A percentile compares a stretch with the other conserved stretches of the same genome.
These are phyloP conservation scores for Periparus ater DNA, from an alignment of 2,797 vertebrate species.

Conservation along the genomic window DNA sequence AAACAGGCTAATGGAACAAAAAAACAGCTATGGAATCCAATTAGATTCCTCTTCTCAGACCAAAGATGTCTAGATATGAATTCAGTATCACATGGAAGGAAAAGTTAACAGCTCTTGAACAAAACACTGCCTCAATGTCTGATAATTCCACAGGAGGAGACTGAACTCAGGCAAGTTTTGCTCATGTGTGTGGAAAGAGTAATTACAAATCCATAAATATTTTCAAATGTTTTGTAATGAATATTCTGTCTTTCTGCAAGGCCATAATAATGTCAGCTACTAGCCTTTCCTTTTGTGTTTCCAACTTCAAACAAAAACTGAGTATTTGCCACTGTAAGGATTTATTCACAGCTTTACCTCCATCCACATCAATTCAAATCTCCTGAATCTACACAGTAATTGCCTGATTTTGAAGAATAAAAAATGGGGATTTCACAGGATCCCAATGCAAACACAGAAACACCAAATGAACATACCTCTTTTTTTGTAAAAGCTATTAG, in stretches of 20 bases:
- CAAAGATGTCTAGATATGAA: not conserved
- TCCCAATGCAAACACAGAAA: not conserved
- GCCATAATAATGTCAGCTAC: not conserved
- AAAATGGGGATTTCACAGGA: not conserved
- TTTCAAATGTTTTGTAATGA: not conserved
- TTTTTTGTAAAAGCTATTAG: conserved; percentile 98
- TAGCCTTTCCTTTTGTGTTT: not conserved
- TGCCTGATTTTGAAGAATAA: not conserved
- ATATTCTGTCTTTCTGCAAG: not conserved
- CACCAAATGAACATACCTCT: conserved; percentile 81
- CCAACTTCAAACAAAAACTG: not conserved
- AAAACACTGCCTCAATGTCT: not conserved
- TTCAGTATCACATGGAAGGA: not conserved
- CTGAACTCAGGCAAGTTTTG: not conserved
- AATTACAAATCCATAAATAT: not conserved
- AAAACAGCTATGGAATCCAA: not conserved
- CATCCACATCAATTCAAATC: not conserved
- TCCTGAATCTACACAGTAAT: not conserved
- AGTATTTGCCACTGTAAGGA: not conserved
- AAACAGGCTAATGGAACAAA: not conserved
- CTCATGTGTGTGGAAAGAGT: not conserved
- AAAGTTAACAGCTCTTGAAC: not conserved
- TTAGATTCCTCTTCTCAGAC: not conserved
- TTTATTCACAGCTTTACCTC: not conserved
- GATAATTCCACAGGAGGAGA: not conserved